Evolutionary conservation across 1,140 invertebrate genomes (phyloP).

Genomic region (Hypothenemus hampei): DNA sequence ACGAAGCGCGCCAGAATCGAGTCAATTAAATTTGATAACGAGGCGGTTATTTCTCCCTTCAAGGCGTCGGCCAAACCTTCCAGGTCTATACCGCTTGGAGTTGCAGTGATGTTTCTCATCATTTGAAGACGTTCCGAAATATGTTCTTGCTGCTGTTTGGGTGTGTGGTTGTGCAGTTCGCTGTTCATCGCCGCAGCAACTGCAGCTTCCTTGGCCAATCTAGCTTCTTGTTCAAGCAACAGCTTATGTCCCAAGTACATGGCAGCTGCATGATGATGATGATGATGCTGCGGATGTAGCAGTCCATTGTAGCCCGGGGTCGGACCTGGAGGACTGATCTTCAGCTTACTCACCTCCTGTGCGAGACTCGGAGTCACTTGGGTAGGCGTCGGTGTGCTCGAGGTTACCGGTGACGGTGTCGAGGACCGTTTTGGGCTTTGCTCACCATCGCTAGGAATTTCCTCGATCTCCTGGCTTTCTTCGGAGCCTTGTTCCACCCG

Average conservation of each 20-base stretch:
- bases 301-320: slow-evolving; percentile 43
- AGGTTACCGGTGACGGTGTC: slow-evolving; percentile 54
- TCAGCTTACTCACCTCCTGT: slow-evolving; percentile 68
- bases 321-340: slow-evolving; percentile 55
- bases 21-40: slow-evolving; percentile 80
- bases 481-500: slow-evolving; percentile 71
- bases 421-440: slow-evolving; percentile 51
- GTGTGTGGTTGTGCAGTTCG: slow-evolving; percentile 48
- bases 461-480: slow-evolving; percentile 66
- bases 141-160: slow-evolving; percentile 45
- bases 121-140: slow-evolving; percentile 61
- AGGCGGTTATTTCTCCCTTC: slow-evolving; percentile 84
- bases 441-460: slow-evolving; percentile 64
- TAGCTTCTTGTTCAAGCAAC: slow-evolving; percentile 69
- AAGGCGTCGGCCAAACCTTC: slow-evolving; percentile 83
- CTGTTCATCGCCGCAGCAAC: slow-evolving; percentile 47
- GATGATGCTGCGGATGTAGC: slow-evolving; percentile 53
- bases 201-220: slow-evolving; percentile 61
- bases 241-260: slow-evolving; percentile 73
- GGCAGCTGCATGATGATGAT: slow-evolving; percentile 62
- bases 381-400: slow-evolving; percentile 52
- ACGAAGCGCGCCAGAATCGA: slow-evolving; percentile 79
- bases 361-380: slow-evolving; percentile 56
- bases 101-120: slow-evolving; percentile 57
- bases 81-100: slow-evolving; percentile 64